Base-by-base conservation (phyloP, 1,140 invertebrate genomes). In the Venustaconcha ellipsiformis region DNA sequence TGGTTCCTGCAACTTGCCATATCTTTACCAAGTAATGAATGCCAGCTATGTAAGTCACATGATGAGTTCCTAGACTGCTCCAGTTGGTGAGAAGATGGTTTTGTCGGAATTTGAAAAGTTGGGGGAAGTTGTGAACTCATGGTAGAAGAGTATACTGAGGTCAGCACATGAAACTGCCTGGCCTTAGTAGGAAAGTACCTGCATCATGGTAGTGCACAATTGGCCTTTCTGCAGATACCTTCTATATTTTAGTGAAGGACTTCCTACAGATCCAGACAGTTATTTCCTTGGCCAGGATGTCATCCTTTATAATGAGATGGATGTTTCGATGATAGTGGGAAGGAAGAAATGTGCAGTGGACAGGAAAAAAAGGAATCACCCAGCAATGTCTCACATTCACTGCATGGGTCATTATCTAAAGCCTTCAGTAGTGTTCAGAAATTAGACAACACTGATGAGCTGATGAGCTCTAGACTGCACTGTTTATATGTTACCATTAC, bases 261-360 rank as follows among this genome's bases (percentile, higher is more conserved):
- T 65, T 67, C 20, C 63, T 73, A 18, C 1, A 26, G 11, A 26
- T 8, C 37, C 37, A 57, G 6, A 37, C 48, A 57, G 23, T 6
- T n/a, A 67, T 67, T 15, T 15, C 15, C 11, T 15, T 67, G 57
- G 26, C 58, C 11, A 57, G 1, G 12, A 30, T 73, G 48, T 59
- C 65, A 11, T 66, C 26, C 18, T 74, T 81, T 74, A 66, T 63
- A 8, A 8, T 67, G 68, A 60, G 73, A 81, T 72, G 79, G 76
- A 3, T 60, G 72, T 14, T 62, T 58, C 13, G 79, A 30, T 75
- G 1, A 81, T 70, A 60, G 62, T 62, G 4, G 76, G 76, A 5
- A 63, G 70, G 17, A 65, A 60, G 59, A 78, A 75, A 70, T 63
- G 79, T 58, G 72, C 76, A 14, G 71, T 67, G 14, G 57, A 68